phyloP scores from a whole-genome alignment of 2,888 invertebrate genomes.

The Agonopterix heracliana region DNA sequence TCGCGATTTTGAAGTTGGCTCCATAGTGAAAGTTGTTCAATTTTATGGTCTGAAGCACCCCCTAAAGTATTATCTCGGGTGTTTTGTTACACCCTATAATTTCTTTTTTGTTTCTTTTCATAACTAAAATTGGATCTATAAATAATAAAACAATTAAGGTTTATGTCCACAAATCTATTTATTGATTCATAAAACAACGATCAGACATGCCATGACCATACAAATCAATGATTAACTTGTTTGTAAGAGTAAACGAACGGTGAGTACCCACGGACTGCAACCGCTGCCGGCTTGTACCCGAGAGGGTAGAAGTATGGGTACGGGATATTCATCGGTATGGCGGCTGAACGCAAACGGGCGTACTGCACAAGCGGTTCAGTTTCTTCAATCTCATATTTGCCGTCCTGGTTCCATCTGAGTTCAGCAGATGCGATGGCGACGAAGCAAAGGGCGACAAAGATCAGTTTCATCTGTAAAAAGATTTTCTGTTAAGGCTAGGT shows the following conservation, averaged over 20 bases:
- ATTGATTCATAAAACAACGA: no score
- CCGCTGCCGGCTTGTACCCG: not conserved
- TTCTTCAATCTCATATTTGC: slow-evolving; percentile 17
- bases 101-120: no score
- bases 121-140: no score
- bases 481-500: no score
- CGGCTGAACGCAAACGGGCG: slow-evolving; percentile 3
- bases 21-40: no score
- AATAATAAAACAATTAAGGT: no score
- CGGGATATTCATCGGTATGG: slow-evolving; percentile 3
- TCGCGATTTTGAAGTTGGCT: no score
- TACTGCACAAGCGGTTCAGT: slow-evolving; percentile 8
- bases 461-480: slow-evolving; percentile 19
- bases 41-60: no score
- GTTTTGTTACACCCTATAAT: no score
- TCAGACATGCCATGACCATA: no score
- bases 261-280: not conserved
- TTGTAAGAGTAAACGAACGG: slow-evolving; percentile 11
- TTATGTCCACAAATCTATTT: no score
- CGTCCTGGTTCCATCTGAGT: slow-evolving; percentile 15
- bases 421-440: slow-evolving; percentile 14
- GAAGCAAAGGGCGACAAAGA: slow-evolving; percentile 9
- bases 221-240: not conserved
- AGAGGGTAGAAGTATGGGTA: not conserved
- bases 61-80: no score